phyloP scores from a whole-genome alignment of 2,113 vertebrate species.

The Kobus ellipsiprymnus region DNA sequence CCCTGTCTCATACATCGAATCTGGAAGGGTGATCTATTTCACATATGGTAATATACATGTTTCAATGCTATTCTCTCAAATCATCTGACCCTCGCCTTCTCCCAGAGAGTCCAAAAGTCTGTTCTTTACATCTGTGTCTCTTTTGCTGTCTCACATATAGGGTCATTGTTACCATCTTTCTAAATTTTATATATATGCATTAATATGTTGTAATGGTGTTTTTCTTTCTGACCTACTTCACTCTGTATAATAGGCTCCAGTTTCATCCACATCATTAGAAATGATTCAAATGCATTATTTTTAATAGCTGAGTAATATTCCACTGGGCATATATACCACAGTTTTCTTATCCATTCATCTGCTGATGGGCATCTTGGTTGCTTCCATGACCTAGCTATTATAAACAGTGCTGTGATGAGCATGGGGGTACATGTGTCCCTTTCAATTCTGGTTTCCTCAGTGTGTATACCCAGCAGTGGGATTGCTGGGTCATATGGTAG shows the following conservation, averaged over 20 bases:
- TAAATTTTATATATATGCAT: neutral
- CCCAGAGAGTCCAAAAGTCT: neutral
- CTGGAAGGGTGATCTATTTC: neutral
- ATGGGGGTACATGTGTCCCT: neutral
- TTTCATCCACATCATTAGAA: neutral
- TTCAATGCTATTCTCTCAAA: neutral
- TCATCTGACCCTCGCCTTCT: accelerated
- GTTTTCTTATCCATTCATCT: neutral
- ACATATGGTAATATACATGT: neutral
- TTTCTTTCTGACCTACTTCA: neutral
- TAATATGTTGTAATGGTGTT: neutral
- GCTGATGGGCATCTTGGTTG: neutral
- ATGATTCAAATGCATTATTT: neutral
- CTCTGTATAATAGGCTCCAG: neutral
- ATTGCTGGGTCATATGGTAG: neutral
- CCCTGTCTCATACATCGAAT: neutral
- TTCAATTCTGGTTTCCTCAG: neutral
- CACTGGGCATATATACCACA: neutral
- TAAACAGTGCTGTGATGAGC: neutral
- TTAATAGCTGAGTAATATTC: neutral
- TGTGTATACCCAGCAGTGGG: neutral
- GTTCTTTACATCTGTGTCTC: neutral
- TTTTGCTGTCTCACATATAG: neutral
- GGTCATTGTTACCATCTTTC: neutral
- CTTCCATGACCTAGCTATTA: neutral